Evolutionary conservation across 2,113 vertebrate species (phyloP).

Genomic region (Bombycilla garrulus): DNA sequence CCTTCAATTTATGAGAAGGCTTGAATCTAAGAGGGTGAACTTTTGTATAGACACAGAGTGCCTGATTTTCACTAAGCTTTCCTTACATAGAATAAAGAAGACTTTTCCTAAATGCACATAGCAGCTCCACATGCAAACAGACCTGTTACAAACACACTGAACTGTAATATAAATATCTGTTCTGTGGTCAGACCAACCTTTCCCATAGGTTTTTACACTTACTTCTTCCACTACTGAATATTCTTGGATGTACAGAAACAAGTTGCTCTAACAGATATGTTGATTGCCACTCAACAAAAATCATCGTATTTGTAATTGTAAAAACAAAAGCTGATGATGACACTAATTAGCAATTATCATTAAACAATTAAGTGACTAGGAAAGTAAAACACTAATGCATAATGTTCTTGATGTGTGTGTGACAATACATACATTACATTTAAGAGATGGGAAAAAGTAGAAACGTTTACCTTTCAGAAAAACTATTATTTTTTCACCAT

Average conservation of each 20-base stretch:
- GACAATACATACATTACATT: neutral
- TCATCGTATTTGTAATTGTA: neutral
- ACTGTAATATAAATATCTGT: neutral
- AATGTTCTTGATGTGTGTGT: neutral
- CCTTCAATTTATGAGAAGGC: neutral
- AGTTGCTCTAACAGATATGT: neutral
- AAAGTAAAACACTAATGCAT: neutral
- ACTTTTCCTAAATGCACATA: neutral
- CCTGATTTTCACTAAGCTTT: neutral
- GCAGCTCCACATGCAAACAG: neutral
- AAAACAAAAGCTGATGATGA: neutral
- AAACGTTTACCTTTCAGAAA: neutral
- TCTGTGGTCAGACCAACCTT: neutral
- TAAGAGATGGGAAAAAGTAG: neutral
- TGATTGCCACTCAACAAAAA: neutral
- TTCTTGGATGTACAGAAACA: neutral
- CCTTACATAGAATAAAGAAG: neutral
- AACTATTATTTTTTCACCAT: neutral
- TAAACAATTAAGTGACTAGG: neutral
- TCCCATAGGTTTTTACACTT: neutral
- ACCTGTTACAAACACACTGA: neutral
- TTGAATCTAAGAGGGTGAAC: neutral
- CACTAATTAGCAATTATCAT: neutral
- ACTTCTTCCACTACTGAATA: neutral
- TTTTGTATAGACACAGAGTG: neutral